Evolutionary conservation across 2,113 vertebrate species (phyloP), one percentile per base, ranked within the genome.

Genomic region (Engystomops pustulosus): DNA sequence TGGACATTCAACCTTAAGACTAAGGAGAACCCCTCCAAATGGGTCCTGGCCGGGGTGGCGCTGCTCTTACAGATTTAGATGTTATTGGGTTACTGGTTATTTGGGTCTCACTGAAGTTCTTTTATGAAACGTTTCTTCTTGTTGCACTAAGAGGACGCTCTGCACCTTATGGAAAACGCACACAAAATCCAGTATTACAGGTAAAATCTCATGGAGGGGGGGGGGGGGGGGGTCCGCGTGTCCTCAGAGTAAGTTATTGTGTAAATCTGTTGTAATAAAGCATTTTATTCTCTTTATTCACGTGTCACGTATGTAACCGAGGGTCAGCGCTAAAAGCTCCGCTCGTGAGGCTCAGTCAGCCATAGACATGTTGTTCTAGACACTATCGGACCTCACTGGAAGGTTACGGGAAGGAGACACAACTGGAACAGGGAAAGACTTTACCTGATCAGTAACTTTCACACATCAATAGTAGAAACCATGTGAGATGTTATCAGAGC

Each of bases 1-100:
- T 99, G 97, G 97, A 98, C 97, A 23, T 98, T 99, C 51, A 95
- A 95, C 89, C 94, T 99, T 11, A 98, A 97, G 90, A 97, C 95
- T 7, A 98, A 94, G 90, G 96, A 98, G 20, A 95, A 86, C 0
- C 92, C 96, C 0, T 95, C 97, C 71, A 99, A 96, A 88, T 99
- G 98, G 97, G 94, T 97, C 20, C 89, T 99, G 0, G 96, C 97
- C 41, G 96, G 98, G 0, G 96, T 98, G 12, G 97, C 98, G 0
- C 83, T 99, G 81, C 94, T 99, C 12, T 91, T 99, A 3, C 97
- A 99, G 90, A 79, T 87, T 79, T 99, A 93, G 88, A 45, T 3
- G 2, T n/a, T n/a, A n/a, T n/a, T n/a, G 2, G 8, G 0, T n/a
- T 0, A 27, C 12, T 51, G 72, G 69, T 65, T 65, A 9, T 65